These are phyloP conservation scores for Prionace glauca DNA, from an alignment of 2,797 vertebrate species.

Conservation along the genomic window DNA sequence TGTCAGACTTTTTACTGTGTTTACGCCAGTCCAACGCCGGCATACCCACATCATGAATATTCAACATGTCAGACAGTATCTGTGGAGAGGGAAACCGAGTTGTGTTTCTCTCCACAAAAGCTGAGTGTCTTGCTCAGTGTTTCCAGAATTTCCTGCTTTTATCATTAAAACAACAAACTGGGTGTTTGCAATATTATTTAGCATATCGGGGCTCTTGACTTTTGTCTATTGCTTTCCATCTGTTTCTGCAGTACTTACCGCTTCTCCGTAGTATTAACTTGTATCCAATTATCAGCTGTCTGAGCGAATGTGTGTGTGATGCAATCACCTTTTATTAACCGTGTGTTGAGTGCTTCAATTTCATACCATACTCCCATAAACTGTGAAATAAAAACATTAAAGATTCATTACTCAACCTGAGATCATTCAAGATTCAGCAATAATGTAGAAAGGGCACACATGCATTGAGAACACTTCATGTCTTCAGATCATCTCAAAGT, in stretches of 20 bases:
- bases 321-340: slow-evolving; percentile 80
- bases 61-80: too few species aligned
- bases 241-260: slow-evolving; percentile 61
- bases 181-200: neutral
- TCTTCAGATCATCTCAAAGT: neutral
- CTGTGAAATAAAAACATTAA: slow-evolving; percentile 54
- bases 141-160: neutral
- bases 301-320: slow-evolving; percentile 77
- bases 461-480: neutral
- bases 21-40: too few species aligned
- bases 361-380: slow-evolving; percentile 89
- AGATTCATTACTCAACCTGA: neutral
- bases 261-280: slow-evolving; percentile 75
- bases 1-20: too few species aligned
- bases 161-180: neutral
- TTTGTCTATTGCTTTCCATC: neutral
- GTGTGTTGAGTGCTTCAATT: slow-evolving; percentile 77
- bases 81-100: too few species aligned
- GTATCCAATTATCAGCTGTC: slow-evolving; percentile 66
- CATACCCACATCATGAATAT: too few species aligned
- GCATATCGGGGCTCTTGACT: neutral
- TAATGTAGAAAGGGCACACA: neutral
- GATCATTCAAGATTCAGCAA: neutral
- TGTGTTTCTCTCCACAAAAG: too few species aligned
- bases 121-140: too few species aligned